Evolutionary conservation across 2,797 vertebrate species (phyloP).

Genomic region (Alcedo atthis): DNA sequence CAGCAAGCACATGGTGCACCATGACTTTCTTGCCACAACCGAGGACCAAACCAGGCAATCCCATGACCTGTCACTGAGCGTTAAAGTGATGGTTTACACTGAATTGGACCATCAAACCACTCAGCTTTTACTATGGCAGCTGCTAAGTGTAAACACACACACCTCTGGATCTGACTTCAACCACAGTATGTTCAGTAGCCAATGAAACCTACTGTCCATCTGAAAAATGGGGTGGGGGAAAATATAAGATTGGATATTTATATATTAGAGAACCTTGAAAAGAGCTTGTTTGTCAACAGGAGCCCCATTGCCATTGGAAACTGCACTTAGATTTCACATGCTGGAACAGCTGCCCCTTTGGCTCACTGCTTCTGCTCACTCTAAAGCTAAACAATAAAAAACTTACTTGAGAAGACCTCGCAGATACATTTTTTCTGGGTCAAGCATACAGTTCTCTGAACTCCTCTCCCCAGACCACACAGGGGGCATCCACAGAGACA

Average conservation of each 20-base stretch:
- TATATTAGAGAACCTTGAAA: neutral
- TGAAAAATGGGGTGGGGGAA: neutral
- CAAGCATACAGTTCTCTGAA: neutral
- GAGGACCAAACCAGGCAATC: neutral
- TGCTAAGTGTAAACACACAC: neutral
- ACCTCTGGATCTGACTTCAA: neutral
- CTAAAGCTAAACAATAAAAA: neutral
- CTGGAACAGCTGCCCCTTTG: neutral
- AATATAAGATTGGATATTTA: neutral
- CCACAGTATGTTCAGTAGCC: neutral
- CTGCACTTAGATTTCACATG: neutral
- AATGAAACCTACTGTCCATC: neutral
- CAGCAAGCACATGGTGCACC: neutral
- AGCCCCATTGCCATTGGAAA: neutral
- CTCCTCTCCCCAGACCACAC: neutral
- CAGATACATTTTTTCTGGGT: neutral
- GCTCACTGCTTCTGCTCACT: neutral
- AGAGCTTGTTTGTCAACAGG: neutral
- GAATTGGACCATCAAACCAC: neutral
- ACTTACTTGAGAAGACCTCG: neutral
- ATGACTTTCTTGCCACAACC: neutral
- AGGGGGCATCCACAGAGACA: neutral
- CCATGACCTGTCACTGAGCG: neutral
- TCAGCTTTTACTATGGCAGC: neutral
- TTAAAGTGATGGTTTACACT: neutral